phyloP scores from a whole-genome alignment of 2,888 invertebrate species.

The Copidosoma aretas region DNA sequence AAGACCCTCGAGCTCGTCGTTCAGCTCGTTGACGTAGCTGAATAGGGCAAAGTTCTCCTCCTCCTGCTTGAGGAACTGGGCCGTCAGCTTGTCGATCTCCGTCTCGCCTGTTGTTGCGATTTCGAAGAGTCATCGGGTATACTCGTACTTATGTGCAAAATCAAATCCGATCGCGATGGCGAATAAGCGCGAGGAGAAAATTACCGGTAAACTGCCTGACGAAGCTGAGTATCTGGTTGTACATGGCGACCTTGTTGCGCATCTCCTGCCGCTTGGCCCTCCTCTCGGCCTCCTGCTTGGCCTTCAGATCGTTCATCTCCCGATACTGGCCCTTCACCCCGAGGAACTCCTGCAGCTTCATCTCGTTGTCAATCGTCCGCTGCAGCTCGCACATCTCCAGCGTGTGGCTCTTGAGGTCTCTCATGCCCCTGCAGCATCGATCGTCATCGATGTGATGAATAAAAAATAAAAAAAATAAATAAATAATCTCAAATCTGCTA shows the following conservation, averaged over 20 bases:
- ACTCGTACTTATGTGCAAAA: too few relatives aligned
- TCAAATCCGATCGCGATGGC: too few relatives aligned
- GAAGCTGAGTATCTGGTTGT: conserved; percentile 77
- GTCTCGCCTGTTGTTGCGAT: conserved; percentile 65
- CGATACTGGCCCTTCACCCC: conserved; percentile 84
- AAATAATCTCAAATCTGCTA: too few relatives aligned
- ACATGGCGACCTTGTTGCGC: conserved; percentile 75
- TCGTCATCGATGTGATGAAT: too few relatives aligned
- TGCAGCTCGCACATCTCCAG: conserved; percentile 87
- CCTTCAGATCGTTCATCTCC: conserved; percentile 76
- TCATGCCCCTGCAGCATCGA: conserved; percentile 64
- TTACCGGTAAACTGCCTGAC: conserved; percentile 67
- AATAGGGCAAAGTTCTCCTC: conserved; percentile 92
- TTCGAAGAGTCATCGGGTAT: too few relatives aligned
- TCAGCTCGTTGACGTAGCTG: conserved; percentile 88
- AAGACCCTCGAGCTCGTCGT: conserved; percentile 79
- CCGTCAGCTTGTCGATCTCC: conserved; percentile 73
- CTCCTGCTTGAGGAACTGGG: conserved; percentile 82
- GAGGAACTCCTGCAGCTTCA: conserved; percentile 84
- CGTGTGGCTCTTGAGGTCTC: conserved; percentile 65
- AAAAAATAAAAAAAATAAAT: too few relatives aligned
- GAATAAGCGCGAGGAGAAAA: too few relatives aligned
- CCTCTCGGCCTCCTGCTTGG: conserved; percentile 75
- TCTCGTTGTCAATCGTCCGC: conserved; percentile 83
- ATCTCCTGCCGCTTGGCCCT: conserved; percentile 72